phyloP scores from a whole-genome alignment of 2,797 vertebrate genomes.

The Mormyrops boulengeri region DNA sequence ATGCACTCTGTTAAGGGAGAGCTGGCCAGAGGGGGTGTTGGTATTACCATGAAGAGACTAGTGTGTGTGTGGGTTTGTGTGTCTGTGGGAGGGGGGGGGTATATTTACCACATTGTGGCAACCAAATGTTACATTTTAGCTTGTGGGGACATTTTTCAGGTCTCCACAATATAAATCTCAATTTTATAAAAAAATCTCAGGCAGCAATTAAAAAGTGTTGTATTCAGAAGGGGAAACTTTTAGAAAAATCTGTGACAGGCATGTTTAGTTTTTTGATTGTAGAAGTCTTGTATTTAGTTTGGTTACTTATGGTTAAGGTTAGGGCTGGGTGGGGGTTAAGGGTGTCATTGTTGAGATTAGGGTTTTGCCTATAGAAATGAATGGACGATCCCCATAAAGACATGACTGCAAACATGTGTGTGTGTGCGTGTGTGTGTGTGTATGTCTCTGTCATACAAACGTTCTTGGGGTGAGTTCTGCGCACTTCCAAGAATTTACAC shows the following conservation, averaged over 20 bases:
- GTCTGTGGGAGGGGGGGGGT: neutral
- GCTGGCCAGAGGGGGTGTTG: constrained; percentile 49
- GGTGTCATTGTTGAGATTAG: neutral
- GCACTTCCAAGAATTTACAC: constrained; percentile 14
- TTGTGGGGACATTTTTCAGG: neutral
- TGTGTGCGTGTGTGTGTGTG: neutral
- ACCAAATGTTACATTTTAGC: neutral
- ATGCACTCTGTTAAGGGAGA: constrained; percentile 57
- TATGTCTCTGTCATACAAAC: constrained; percentile 41
- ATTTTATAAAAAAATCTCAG: neutral
- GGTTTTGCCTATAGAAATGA: neutral
- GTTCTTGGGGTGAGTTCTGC: constrained; percentile 43
- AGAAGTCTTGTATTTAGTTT: neutral
- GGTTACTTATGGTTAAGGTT: neutral
- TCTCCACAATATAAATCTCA: neutral
- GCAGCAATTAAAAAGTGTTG: too few relatives aligned
- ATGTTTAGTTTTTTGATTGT: neutral
- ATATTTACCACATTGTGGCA: neutral
- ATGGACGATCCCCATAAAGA: neutral
- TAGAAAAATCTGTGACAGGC: neutral
- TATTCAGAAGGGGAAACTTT: too few relatives aligned
- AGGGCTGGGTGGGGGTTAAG: neutral
- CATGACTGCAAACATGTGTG: neutral
- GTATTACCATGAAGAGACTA: constrained; percentile 53
- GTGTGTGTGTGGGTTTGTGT: constrained; percentile 19